These are phyloP conservation scores for Acipenser oxyrinchus DNA, from an alignment of 2,797 vertebrate genomes.

Conservation along the genomic window DNA sequence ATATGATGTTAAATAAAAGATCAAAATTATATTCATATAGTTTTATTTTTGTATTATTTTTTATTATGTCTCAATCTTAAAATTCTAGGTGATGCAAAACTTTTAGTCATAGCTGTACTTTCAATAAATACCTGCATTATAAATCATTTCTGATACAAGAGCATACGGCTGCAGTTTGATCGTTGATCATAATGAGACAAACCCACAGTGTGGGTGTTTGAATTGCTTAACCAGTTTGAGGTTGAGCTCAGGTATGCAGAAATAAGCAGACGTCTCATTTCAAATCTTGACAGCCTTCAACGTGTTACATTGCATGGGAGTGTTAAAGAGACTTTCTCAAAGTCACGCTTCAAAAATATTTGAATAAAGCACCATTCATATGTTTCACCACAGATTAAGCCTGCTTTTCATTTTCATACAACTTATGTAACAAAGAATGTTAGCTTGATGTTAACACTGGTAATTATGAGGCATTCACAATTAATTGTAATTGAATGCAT, in stretches of 20 bases:
- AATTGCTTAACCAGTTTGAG: conserved; percentile 38
- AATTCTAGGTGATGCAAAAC: too few relatives aligned
- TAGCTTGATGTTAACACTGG: too few relatives aligned
- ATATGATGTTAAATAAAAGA: too few relatives aligned
- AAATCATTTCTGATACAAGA: too few relatives aligned
- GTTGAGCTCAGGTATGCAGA: conserved; percentile 53
- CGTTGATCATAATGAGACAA: conserved; percentile 35
- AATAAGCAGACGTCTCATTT: conserved; percentile 46
- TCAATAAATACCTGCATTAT: too few relatives aligned
- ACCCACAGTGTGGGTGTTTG: conserved; percentile 36
- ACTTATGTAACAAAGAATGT: conserved; percentile 46
- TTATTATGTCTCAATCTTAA: too few relatives aligned
- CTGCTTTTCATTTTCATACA: conserved; percentile 54
- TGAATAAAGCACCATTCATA: conserved; percentile 68
- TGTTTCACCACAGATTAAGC: conserved; percentile 70
- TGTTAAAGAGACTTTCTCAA: conserved; percentile 39
- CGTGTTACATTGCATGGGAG: conserved; percentile 30
- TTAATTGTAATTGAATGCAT: too few relatives aligned
- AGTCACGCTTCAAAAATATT: conserved; percentile 57
- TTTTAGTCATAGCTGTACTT: too few relatives aligned
- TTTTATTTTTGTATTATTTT: too few relatives aligned
- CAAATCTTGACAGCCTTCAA: conserved; percentile 39
- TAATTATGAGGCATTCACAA: too few relatives aligned
- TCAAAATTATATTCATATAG: too few relatives aligned
- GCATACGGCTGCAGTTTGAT: too few relatives aligned